These are phyloP conservation scores for Drosophila ercepeae DNA, from an alignment of 1,140 invertebrate species.

Conservation along the genomic window DNA sequence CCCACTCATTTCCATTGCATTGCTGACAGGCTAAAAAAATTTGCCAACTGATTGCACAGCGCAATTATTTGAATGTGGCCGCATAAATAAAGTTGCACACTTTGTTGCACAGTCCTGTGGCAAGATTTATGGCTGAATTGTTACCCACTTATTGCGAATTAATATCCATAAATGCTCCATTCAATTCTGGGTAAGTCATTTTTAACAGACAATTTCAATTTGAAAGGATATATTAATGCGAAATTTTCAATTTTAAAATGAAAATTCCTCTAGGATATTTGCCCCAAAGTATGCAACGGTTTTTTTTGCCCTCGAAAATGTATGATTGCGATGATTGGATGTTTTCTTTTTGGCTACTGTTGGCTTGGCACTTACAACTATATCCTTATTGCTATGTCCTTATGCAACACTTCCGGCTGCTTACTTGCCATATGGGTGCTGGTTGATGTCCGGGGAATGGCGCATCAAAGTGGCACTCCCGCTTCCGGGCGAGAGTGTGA, in stretches of 20 bases:
- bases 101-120: conserved; percentile 32
- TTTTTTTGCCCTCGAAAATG: background rate
- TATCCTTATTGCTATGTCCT: conserved; percentile 44
- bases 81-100: conserved; percentile 64
- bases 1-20: conserved; percentile 61
- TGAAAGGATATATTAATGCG: background rate
- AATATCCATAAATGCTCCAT: conserved; percentile 23
- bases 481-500: conserved; percentile 64
- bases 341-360: conserved; percentile 2
- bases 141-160: conserved; percentile 48
- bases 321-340: conserved; percentile 5
- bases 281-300: conserved; percentile 22
- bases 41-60: conserved; percentile 60
- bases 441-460: conserved; percentile 77
- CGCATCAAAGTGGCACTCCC: conserved; percentile 75
- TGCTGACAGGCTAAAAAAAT: conserved; percentile 62
- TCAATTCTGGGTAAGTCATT: conserved; percentile 3
- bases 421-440: conserved; percentile 80
- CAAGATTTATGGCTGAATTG: conserved; percentile 65
- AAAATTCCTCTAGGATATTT: background rate
- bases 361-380: conserved; percentile 48
- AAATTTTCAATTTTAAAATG: background rate
- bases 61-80: conserved; percentile 55
- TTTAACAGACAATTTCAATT: background rate
- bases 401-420: conserved; percentile 8